Conservation (phyloP, 2,888 invertebrate genomes). For the Habroteleia sp. region DNA sequence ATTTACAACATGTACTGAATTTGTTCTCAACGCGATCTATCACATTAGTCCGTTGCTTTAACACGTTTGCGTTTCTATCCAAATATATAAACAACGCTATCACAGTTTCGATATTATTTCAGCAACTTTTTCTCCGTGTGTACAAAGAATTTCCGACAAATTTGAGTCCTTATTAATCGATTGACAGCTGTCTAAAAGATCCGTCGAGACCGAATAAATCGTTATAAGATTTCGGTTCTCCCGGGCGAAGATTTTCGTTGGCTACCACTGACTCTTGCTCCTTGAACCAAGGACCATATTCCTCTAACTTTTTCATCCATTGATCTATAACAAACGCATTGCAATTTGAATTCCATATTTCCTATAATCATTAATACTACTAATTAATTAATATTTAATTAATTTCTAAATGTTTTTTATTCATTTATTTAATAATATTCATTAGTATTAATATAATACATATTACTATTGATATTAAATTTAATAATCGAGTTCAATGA, state of each 20-base stretch:
- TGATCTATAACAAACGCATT: constrained; percentile 82
- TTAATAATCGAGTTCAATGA: too few species aligned
- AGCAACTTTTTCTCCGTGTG: constrained; percentile 3
- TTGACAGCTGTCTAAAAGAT: constrained; percentile 91
- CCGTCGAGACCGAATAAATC: constrained; percentile 95
- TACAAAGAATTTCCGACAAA: too few species aligned
- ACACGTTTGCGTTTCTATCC: neutral
- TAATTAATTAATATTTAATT: too few species aligned
- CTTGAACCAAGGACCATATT: constrained; percentile 90
- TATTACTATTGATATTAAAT: too few species aligned
- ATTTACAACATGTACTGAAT: constrained; percentile 2
- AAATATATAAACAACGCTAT: constrained; percentile 20
- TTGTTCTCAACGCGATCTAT: constrained; percentile 6
- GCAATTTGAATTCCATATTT: too few species aligned
- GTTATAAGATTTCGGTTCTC: constrained; percentile 92
- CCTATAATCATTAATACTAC: too few species aligned
- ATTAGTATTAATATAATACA: too few species aligned
- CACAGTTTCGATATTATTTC: constrained; percentile 16
- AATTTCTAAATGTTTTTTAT: too few species aligned
- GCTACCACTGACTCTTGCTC: constrained; percentile 90
- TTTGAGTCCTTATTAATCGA: too few species aligned
- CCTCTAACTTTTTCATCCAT: constrained; percentile 90
- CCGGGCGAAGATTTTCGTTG: constrained; percentile 90
- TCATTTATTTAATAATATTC: too few species aligned
- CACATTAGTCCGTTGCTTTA: neutral